Evolutionary conservation across 2,113 vertebrate genomes (phyloP).

Genomic region (Blennius ocellaris): DNA sequence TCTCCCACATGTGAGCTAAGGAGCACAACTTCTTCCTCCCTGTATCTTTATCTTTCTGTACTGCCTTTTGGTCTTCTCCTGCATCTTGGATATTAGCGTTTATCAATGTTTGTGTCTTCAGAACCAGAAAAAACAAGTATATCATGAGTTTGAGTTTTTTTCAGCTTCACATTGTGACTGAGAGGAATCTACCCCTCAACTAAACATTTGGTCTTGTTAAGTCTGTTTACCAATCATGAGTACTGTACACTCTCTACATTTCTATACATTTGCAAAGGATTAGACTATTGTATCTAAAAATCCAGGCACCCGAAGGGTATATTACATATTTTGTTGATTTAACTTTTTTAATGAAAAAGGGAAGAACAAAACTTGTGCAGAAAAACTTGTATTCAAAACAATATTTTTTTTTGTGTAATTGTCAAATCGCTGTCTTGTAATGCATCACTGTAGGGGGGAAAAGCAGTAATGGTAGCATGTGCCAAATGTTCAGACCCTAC

Average conservation of each 20-base stretch:
- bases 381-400: no score
- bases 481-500: no score
- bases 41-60: constrained; percentile 1
- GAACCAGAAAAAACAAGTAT: constrained; percentile 46
- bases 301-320: neutral
- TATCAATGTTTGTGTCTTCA: constrained; percentile 21
- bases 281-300: neutral
- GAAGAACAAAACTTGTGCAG: no score
- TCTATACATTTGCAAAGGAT: neutral
- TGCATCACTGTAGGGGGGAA: no score
- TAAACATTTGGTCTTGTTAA: no score
- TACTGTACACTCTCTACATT: neutral
- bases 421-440: no score
- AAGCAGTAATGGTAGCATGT: no score
- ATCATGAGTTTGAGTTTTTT: constrained; percentile 48
- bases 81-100: constrained; percentile 25
- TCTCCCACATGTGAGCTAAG: neutral
- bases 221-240: no score
- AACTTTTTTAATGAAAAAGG: no score
- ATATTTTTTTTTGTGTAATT: no score
- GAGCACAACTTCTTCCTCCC: constrained; percentile 1
- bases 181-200: constrained; percentile 12
- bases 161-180: constrained; percentile 39
- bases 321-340: neutral
- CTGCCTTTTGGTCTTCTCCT: constrained; percentile 18